A percentile compares a stretch with the other conserved stretches of the same genome.
Conservation (phyloP, 2,797 vertebrate species). For the Macropus fuliginosus region DNA sequence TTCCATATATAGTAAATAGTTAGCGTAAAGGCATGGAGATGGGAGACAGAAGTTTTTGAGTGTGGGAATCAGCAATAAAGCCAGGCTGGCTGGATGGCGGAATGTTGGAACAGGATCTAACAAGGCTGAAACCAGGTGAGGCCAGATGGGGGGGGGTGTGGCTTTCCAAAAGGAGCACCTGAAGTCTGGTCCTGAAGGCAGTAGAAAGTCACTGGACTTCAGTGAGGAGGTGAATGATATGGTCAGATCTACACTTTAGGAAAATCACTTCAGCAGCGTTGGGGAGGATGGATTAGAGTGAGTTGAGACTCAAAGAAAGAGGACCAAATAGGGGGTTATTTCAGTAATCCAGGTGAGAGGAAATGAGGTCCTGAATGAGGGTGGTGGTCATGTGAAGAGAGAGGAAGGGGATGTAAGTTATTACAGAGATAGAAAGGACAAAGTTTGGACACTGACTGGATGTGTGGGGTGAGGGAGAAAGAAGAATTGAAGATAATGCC, state of each 20-base stretch:
- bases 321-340: neutral
- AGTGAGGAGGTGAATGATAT: neutral
- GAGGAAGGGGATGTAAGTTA: neutral
- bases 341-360: neutral
- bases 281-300: neutral
- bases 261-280: neutral
- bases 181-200: neutral
- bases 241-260: neutral
- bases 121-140: neutral
- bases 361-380: neutral
- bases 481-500: neutral
- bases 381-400: neutral
- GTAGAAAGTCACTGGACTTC: neutral
- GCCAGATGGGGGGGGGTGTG: neutral
- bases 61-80: neutral
- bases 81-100: neutral
- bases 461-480: neutral
- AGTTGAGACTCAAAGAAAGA: neutral
- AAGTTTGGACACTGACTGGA: neutral
- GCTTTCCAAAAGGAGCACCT: neutral
- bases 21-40: neutral
- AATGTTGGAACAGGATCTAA: neutral
- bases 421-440: neutral
- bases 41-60: neutral
- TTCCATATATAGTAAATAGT: neutral